Evolutionary conservation across 1,140 invertebrate genomes (phyloP).

Genomic region (Bombus confusus): DNA sequence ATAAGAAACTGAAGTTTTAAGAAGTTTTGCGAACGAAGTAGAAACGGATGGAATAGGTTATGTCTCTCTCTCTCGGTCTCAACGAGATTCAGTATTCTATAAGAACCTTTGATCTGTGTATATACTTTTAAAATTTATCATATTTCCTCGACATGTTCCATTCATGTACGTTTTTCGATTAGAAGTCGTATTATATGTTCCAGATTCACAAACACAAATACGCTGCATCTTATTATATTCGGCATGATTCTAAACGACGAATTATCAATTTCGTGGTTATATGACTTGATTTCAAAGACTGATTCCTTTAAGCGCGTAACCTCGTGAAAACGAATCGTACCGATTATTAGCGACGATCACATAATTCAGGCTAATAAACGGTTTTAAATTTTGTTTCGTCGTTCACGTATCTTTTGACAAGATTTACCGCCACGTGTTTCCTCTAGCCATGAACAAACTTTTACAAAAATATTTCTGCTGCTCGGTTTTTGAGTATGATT

Average conservation of each 20-base stretch:
- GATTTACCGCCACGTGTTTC: conserved; percentile 15
- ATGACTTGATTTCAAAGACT: conserved; percentile 63
- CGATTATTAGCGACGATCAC: conserved; percentile 31
- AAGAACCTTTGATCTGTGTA: conserved; percentile 41
- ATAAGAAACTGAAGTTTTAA: neutral
- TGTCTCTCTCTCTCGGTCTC: neutral
- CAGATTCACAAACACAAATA: neutral
- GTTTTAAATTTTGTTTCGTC: neutral
- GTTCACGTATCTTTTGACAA: conserved; percentile 19
- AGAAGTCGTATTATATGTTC: neutral
- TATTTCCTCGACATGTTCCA: neutral
- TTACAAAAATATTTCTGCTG: neutral
- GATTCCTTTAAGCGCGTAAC: conserved; percentile 58
- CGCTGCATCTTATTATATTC: conserved; percentile 19
- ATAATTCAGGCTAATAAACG: conserved; percentile 9
- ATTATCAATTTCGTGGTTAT: conserved; percentile 30
- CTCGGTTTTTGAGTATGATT: neutral
- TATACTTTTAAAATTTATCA: conserved; percentile 26
- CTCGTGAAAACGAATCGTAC: conserved; percentile 1
- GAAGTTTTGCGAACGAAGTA: neutral
- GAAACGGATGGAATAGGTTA: conserved; percentile 22
- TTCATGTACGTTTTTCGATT: conserved; percentile 40
- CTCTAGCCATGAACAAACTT: conserved; percentile 19
- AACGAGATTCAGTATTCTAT: conserved; percentile 31
- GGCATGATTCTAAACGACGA: conserved; percentile 18